Base-by-base conservation (phyloP, 1,140 invertebrate species). In the Drosophila watanabei region DNA sequence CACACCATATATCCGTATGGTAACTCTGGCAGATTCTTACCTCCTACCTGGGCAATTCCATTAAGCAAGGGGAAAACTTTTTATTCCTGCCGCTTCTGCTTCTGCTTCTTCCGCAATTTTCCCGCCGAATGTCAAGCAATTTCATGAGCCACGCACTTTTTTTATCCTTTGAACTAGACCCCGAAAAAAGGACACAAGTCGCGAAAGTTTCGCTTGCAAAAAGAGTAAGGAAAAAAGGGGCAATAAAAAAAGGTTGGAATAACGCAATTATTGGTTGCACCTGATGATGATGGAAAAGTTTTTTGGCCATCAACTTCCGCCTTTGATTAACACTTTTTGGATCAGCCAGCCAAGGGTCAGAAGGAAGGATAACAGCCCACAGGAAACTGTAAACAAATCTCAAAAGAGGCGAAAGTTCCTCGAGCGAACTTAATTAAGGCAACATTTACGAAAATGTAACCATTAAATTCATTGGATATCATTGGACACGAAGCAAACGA, bases 231-330 rank as follows among this genome's bases (percentile, higher is more conserved):
- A 24, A 24, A 28, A 14, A 28, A n/a, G n/a, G n/a, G 4, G 13
- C 11, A 6, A 51, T 30, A 28, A 28, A 51, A 52, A 71, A 57
- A n/a, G 51, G 33, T 70, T 49, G 56, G 16, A 58, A 49, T 70
- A 72, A 72, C 69, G 28, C 68, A 70, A 72, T 72, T 72, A 72
- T 72, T 72, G 69, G 49, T 54, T 70, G 51, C 51, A 72, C 66
- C 66, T 69, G 64, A 49, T 24, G 64, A 49, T 46, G 68, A 68
- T 72, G 69, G 43, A 18, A 70, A 72, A 72, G 43, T 49, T 49
- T 11, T 45, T 32, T 51, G 24, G 48, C 58, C 33, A 30, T 63
- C 51, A 63, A 63, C 24, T 57, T 49, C 35, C 30, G 41, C 35
- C 30, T 37, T 45, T 72, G 51, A 70, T 70, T 72, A 70, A 70